These are phyloP conservation scores for Kryphioiulus occultus DNA, from an alignment of 2,888 invertebrate species.

Conservation along the genomic window DNA sequence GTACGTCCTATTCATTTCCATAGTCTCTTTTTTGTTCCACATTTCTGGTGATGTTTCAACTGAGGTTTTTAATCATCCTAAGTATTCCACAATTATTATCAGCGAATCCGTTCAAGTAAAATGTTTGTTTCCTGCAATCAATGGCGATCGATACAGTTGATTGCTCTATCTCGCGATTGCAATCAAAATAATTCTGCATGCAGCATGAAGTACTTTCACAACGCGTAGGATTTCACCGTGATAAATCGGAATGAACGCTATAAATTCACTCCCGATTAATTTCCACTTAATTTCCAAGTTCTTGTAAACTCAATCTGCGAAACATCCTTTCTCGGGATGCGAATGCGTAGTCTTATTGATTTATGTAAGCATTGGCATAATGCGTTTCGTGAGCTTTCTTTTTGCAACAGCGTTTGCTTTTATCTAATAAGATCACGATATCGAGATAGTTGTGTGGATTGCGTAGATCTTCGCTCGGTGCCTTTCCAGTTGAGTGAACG, in stretches of 20 bases:
- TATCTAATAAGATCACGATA: slow-evolving; percentile 28
- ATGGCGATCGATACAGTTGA: background rate
- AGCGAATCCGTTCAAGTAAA: background rate
- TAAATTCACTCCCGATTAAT: background rate
- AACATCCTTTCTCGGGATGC: background rate
- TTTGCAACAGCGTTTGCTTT: slow-evolving; percentile 1
- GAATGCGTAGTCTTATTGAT: background rate
- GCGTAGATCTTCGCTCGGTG: background rate
- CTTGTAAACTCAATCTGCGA: background rate
- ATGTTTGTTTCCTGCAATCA: background rate
- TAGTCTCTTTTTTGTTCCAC: no score
- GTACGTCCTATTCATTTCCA: no score
- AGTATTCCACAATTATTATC: no score
- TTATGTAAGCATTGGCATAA: background rate
- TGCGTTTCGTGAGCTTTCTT: background rate
- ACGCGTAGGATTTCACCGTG: background rate
- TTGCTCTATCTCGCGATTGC: background rate
- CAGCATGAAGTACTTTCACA: background rate
- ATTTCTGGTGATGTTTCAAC: no score
- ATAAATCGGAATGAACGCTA: background rate
- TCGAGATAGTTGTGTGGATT: slow-evolving; percentile 1
- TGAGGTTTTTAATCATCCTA: no score
- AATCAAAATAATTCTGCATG: background rate
- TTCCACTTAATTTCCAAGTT: background rate
- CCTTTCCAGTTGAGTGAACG: slow-evolving; percentile 12